Conservation (phyloP, 2,113 vertebrate species). For the Rissa tridactyla region DNA sequence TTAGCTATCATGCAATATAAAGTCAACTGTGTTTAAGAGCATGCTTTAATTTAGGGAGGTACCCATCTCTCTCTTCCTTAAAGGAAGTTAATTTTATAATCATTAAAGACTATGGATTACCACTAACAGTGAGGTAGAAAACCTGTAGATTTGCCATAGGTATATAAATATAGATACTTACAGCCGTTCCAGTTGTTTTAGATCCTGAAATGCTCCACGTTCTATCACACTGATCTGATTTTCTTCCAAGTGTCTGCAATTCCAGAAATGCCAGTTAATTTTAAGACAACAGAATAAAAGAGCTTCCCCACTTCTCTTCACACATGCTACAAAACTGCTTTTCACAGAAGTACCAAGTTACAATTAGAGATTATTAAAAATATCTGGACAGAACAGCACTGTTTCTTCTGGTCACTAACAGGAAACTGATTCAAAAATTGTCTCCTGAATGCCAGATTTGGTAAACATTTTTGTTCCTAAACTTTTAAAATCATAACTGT, state of each 20-base stretch:
- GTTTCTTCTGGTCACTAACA: not conserved
- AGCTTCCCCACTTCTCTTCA: not conserved
- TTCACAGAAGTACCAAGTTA: not conserved
- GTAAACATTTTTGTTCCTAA: not conserved
- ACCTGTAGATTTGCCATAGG: not conserved
- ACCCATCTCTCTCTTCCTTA: not conserved
- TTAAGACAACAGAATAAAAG: not conserved
- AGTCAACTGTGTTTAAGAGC: not conserved
- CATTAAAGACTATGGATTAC: not conserved
- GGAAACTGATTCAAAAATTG: not conserved
- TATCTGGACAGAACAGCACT: not conserved
- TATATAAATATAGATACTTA: conserved; percentile 75
- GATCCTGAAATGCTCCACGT: conserved; percentile 96
- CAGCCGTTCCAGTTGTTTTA: conserved; percentile 95
- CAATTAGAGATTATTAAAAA: not conserved
- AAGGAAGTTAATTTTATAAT: not conserved
- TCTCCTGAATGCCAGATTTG: not conserved
- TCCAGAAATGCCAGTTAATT: conserved; percentile 46
- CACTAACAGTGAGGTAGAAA: not conserved
- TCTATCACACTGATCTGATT: conserved; percentile 96
- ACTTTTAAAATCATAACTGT: not conserved
- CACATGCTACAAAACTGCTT: not conserved
- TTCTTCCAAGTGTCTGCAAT: conserved; percentile 92
- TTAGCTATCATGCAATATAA: not conserved
- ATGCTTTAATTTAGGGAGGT: not conserved